Evolutionary conservation across 2,797 vertebrate species (phyloP), one percentile per base, ranked within the genome.

Genomic region (Eulemur albifrons): DNA sequence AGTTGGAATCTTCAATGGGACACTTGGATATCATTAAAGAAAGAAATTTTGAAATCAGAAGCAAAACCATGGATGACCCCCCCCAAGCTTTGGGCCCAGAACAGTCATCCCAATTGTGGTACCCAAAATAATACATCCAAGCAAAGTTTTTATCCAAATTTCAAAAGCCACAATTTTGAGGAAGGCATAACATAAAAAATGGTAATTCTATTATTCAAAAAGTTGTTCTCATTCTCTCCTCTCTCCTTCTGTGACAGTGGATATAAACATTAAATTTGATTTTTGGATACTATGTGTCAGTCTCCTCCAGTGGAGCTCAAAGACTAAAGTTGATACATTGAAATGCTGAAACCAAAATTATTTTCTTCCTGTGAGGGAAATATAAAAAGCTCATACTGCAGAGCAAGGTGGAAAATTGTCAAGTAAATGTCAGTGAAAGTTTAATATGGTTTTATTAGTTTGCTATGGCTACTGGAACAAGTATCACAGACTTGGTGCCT

Each of bases 311-410:
- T 75, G 48, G 59, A 85, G 70, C 21, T 69, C 48, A 75, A 43
- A 94, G 45, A 59, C 23, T 40, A 57, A 6, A 69, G 18, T 14
- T 81, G n/a, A 89, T 67, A 25, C 23, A 4, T 54, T 67, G 32
- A 85, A 81, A 75, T 75, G n/a, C 59, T 80, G 48, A 85, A 67
- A 59, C 27, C 40, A 52, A 92, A 88, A 77, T 72, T 61, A 76
- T 43, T 85, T 89, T 73, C 30, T 61, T 85, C 30, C 13, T 67
- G 0, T 69, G 69, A 90, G 4, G 32, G 32, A 85, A 59, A 27
- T 54, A 85, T 20, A 67, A 75, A 75, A 81, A 52, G 0, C 3
- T 65, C n/a, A 40, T n/a, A 61, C 30, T 27, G 14, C 32, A 52
- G 14, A 84, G 15, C 57, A 65, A 65, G 54, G 43, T 81, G 25